Evolutionary conservation across 2,797 vertebrate genomes (phyloP).

Genomic region (Falco columbarius): DNA sequence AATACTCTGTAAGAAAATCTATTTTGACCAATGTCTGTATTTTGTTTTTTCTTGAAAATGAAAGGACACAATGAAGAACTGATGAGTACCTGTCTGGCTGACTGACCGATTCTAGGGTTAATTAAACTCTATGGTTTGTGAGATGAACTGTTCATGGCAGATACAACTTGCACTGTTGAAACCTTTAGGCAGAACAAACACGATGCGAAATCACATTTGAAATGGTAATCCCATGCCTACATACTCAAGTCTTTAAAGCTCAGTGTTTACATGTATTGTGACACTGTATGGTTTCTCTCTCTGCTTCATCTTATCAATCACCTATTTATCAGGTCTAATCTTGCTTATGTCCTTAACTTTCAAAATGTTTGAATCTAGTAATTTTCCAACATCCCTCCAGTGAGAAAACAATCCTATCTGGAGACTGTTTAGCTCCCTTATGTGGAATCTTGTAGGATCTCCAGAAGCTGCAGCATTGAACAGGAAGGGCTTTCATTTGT

Average conservation of each 20-base stretch:
- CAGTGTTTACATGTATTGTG: background rate
- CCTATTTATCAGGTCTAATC: background rate
- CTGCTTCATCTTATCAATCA: background rate
- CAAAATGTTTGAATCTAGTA: background rate
- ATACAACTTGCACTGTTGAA: background rate
- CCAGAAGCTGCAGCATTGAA: background rate
- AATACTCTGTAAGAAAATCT: background rate
- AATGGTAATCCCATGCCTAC: background rate
- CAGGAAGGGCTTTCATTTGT: background rate
- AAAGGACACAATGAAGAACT: background rate
- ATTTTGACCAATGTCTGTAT: fast-evolving
- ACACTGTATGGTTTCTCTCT: background rate
- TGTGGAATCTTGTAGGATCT: background rate
- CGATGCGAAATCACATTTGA: background rate
- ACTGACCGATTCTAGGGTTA: background rate
- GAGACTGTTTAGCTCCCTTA: background rate
- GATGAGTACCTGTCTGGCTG: background rate
- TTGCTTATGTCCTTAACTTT: background rate
- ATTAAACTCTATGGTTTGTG: background rate
- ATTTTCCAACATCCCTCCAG: background rate
- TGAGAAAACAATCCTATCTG: background rate
- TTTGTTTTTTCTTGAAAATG: background rate
- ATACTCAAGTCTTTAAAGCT: background rate
- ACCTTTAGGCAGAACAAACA: background rate
- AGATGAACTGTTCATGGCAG: background rate